phyloP scores from a whole-genome alignment of 2,113 vertebrate genomes.

The Abramis brama region DNA sequence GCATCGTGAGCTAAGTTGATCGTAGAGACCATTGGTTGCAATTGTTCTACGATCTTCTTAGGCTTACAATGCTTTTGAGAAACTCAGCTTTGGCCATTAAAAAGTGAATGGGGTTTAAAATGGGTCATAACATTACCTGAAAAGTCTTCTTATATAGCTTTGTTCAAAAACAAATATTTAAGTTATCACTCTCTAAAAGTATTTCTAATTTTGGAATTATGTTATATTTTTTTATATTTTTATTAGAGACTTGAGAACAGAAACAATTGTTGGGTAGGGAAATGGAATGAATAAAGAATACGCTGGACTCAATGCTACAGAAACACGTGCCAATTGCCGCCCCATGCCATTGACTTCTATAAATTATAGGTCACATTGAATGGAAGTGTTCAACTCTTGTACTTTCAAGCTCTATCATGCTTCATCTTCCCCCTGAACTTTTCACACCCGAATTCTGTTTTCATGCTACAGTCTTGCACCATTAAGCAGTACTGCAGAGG shows the following conservation, averaged over 20 bases:
- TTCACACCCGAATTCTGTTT: slow-evolving; percentile 9
- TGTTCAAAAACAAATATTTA: neutral
- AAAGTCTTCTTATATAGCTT: neutral
- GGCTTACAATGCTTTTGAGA: too few species aligned
- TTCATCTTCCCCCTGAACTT: neutral
- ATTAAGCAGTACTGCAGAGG: slow-evolving; percentile 40
- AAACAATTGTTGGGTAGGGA: too few species aligned
- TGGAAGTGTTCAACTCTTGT: neutral
- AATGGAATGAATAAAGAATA: too few species aligned
- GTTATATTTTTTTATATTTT: neutral
- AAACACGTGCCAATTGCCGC: neutral
- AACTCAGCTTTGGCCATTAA: too few species aligned
- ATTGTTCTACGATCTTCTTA: too few species aligned
- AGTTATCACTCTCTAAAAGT: neutral
- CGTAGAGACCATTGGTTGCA: too few species aligned
- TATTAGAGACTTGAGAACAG: neutral
- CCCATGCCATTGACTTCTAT: neutral
- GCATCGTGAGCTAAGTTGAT: too few species aligned
- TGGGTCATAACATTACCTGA: neutral
- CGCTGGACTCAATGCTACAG: neutral
- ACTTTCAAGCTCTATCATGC: neutral
- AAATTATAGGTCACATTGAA: slow-evolving; percentile 1
- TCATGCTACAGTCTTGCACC: slow-evolving; percentile 19
- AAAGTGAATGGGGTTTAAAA: neutral
- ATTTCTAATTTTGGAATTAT: neutral